Conservation (phyloP, 2,797 vertebrate species). For the Smutsia temminckii region DNA sequence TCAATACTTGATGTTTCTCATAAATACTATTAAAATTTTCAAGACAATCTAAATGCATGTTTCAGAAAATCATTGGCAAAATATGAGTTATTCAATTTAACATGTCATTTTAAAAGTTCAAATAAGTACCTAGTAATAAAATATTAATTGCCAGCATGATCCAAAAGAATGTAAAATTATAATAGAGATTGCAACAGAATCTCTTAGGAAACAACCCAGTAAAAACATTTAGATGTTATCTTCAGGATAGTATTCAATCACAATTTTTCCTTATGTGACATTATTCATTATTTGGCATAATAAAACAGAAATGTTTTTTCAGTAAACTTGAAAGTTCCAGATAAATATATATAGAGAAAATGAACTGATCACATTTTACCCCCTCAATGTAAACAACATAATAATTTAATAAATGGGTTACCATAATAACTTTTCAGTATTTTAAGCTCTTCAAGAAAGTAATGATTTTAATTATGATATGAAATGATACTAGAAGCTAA, state of each 20-base stretch:
- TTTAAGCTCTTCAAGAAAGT: background rate
- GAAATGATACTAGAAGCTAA: background rate
- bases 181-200: slow-evolving; percentile 57
- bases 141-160: slow-evolving; percentile 21
- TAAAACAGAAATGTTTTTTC: background rate
- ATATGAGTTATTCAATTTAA: background rate
- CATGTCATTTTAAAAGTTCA: slow-evolving; percentile 14
- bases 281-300: slow-evolving; percentile 4
- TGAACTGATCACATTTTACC: background rate
- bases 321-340: background rate
- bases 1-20: background rate
- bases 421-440: background rate
- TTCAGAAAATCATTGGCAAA: slow-evolving; percentile 35
- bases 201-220: slow-evolving; percentile 73
- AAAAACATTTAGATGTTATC: slow-evolving; percentile 61
- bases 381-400: background rate
- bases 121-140: slow-evolving; percentile 64
- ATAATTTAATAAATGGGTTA: background rate
- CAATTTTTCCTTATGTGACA: slow-evolving; percentile 59
- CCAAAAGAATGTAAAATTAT: slow-evolving; percentile 71
- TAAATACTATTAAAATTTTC: slow-evolving; percentile 21
- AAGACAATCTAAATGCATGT: background rate
- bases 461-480: background rate
- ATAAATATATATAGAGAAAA: background rate
- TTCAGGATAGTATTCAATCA: slow-evolving; percentile 65